These are phyloP conservation scores for Eilema griseolum DNA, from an alignment of 2,888 invertebrate species.

Conservation along the genomic window DNA sequence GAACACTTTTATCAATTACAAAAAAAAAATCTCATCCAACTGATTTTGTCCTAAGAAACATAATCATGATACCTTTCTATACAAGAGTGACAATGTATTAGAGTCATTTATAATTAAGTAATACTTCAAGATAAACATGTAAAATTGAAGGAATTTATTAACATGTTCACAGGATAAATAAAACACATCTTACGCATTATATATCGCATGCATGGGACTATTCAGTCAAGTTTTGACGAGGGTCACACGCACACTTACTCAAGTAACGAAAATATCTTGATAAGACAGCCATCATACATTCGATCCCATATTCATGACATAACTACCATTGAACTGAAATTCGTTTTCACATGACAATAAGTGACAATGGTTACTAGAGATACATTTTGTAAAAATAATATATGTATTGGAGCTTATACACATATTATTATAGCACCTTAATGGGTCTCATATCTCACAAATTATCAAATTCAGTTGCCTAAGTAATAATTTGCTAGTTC, in stretches of 20 bases:
- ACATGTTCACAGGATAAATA: not conserved
- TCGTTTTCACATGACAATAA: not conserved
- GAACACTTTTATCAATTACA: not conserved
- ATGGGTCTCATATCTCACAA: too few relatives aligned
- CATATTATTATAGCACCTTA: not conserved
- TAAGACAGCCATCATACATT: slow-evolving; percentile 36
- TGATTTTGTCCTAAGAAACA: not conserved
- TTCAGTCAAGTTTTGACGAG: slow-evolving; percentile 69
- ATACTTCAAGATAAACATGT: not conserved
- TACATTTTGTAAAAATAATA: not conserved
- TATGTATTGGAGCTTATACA: not conserved
- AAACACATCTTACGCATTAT: slow-evolving; percentile 2
- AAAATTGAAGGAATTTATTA: not conserved
- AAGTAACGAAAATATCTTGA: slow-evolving; percentile 56
- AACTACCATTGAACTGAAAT: slow-evolving; percentile 15
- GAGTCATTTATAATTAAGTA: not conserved
- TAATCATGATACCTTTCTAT: not conserved
- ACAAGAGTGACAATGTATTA: not conserved
- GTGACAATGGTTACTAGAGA: not conserved
- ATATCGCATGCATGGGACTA: slow-evolving; percentile 6
- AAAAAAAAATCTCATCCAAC: not conserved
- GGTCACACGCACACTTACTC: slow-evolving; percentile 72
- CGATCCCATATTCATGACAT: slow-evolving; percentile 33
- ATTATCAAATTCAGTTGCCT: too few relatives aligned
- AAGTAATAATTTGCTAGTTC: too few relatives aligned